Base-by-base conservation (phyloP, 1,140 invertebrate species). In the Atta texana region DNA sequence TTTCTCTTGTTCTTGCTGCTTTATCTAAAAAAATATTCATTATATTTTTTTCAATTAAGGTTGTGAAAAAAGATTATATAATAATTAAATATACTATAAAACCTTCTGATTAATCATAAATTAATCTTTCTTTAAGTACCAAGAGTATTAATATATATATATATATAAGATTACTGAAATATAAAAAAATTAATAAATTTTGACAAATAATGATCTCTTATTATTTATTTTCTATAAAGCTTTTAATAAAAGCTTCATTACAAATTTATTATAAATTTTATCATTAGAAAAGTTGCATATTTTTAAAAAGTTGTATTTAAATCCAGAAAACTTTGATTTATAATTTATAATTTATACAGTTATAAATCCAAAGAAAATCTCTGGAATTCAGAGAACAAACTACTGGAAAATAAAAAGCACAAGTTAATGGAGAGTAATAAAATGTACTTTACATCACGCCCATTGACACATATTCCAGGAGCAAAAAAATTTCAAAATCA, bases 341-440 rank as follows among this genome's bases (percentile, higher is more conserved):
- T 44, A 44, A 44, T 44, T 44, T 44, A 44, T 10, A 44, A 8
- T 44, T 44, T 44, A 10, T 44, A 44, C 39, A 82, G 80, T 74
- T 28, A 31, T 21, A 82, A 74, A 39, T 24, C n/a, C n/a, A 39
- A 3, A n/a, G 68, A 61, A 49, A 59, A 51, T 28, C 21, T 39
- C 6, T 16, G 18, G 21, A 34, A 16, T 2, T 10, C 39, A 18
- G 18, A 18, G n/a, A 34, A 21, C 2, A 59, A n/a, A 57, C 7
- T 49, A 18, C 3, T 14, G 7, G 24, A 49, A 14, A 61, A 49
- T 28, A 61, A 39, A 21, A 31, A 49, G 21, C 68, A 14, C 18
- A 49, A 74, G 7, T 12, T 72, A 31, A n/a, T 49, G 7, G 44
- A 61, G 3, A 59, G 18, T 59, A 82, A 82, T 55, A 74, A 61